Conservation (phyloP, 2,113 vertebrate genomes). For the Ursus arctos region DNA sequence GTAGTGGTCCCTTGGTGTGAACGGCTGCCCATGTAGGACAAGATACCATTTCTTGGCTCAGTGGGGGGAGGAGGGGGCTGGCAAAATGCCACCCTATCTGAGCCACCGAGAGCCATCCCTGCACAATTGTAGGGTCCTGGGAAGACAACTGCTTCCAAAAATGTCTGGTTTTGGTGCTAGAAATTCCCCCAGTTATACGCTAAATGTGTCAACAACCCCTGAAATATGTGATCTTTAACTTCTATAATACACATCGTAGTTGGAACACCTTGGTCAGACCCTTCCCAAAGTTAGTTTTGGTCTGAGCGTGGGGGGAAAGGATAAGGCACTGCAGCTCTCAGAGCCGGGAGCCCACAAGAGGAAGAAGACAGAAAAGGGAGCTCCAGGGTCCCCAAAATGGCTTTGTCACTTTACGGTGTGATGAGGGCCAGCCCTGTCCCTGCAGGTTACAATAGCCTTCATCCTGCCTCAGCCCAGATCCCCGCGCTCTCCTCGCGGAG, state of each 20-base stretch:
- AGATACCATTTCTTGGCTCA: not conserved
- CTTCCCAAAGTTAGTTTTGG: not conserved
- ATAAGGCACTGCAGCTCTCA: rapidly evolving
- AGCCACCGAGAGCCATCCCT: not conserved
- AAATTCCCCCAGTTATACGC: rapidly evolving
- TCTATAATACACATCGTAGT: rapidly evolving
- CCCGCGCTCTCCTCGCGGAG: rapidly evolving
- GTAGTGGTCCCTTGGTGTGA: rapidly evolving
- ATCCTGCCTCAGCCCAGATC: rapidly evolving
- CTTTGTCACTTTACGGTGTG: rapidly evolving
- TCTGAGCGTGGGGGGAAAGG: not conserved
- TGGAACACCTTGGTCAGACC: not conserved
- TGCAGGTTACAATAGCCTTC: rapidly evolving
- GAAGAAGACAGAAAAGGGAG: not conserved
- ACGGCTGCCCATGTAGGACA: not conserved
- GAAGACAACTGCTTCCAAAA: not conserved
- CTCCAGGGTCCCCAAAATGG: not conserved
- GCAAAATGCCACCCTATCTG: not conserved
- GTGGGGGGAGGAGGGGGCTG: too few relatives aligned
- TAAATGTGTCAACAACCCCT: rapidly evolving
- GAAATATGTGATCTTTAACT: rapidly evolving
- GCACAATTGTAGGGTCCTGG: rapidly evolving
- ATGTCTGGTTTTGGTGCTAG: not conserved
- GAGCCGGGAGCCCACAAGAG: not conserved
- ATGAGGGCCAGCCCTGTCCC: not conserved